Percentiles rank a stretch among this genome's conserved stretches.
phyloP scores from a whole-genome alignment of 2,797 vertebrate species.

The Austrolebias charrua region DNA sequence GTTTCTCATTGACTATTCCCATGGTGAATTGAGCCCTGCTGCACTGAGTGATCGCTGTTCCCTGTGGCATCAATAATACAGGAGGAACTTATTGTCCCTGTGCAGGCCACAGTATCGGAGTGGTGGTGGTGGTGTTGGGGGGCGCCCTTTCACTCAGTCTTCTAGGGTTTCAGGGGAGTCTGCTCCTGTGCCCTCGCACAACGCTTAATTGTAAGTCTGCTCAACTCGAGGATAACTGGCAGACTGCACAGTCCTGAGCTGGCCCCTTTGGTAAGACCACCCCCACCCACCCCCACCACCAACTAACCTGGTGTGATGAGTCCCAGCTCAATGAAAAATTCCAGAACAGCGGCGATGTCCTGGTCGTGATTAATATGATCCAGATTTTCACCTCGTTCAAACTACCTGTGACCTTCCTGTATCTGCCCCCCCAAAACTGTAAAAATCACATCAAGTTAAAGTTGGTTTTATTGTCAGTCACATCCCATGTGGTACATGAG shows the following conservation, averaged over 20 bases:
- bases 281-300: conserved; percentile 40
- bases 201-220: conserved; percentile 76
- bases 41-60: conserved; percentile 81
- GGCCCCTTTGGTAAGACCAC: conserved; percentile 66
- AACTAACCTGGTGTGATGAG: conserved; percentile 68
- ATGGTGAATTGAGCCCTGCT: conserved; percentile 75
- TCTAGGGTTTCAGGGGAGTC: conserved; percentile 79
- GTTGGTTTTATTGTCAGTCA: too few species aligned
- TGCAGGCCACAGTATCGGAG: conserved; percentile 71
- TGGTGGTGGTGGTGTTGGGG: conserved; percentile 54
- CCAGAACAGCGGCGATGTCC: conserved; percentile 49
- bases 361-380: conserved; percentile 71
- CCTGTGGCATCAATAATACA: conserved; percentile 84
- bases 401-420: conserved; percentile 48
- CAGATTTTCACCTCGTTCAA: conserved; percentile 68
- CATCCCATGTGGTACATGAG: too few species aligned
- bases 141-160: conserved; percentile 75
- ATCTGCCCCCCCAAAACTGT: background rate
- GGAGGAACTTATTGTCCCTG: conserved; percentile 85
- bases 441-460: too few species aligned
- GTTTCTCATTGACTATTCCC: conserved; percentile 85
- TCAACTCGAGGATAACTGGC: conserved; percentile 66
- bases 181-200: conserved; percentile 71
- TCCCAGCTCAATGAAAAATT: conserved; percentile 62
- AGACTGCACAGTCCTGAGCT: conserved; percentile 64